phyloP scores from a whole-genome alignment of 2,113 vertebrate genomes.

The Lates calcarifer region DNA sequence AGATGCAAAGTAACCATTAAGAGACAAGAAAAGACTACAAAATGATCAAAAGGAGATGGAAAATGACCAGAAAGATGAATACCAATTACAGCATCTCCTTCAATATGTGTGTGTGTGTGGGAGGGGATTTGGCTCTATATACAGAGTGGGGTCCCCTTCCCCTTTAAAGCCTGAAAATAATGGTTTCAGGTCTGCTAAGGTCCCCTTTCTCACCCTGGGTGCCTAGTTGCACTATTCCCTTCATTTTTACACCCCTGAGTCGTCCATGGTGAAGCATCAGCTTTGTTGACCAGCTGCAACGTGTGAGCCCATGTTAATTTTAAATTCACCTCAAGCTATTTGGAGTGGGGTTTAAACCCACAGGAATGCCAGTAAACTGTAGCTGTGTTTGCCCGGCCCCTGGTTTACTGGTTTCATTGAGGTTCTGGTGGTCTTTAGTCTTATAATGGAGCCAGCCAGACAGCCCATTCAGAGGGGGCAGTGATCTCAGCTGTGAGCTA shows the following conservation, averaged over 20 bases:
- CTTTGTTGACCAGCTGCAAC: slow-evolving; percentile 8
- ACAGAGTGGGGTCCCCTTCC: no score
- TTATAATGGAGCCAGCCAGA: slow-evolving; percentile 31
- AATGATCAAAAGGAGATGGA: no score
- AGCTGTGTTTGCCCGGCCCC: slow-evolving; percentile 6
- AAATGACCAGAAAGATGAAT: no score
- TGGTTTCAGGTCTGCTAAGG: no score
- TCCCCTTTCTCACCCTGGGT: no score
- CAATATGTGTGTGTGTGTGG: no score
- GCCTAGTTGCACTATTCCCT: no score
- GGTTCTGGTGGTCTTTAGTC: slow-evolving; percentile 39
- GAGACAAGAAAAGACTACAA: no score
- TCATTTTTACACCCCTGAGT: no score
- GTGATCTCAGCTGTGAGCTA: slow-evolving; percentile 47
- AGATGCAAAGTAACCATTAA: no score
- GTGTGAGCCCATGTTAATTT: slow-evolving; percentile 5
- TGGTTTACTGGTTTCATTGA: slow-evolving; percentile 22
- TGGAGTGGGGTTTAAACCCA: slow-evolving; percentile 11
- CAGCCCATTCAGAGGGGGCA: slow-evolving; percentile 38
- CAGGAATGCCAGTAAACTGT: slow-evolving; percentile 66
- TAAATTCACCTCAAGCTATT: slow-evolving; percentile 34
- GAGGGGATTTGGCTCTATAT: no score
- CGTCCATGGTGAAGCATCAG: neutral
- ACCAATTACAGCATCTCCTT: no score
- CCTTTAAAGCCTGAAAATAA: neutral